Evolutionary conservation across 2,888 invertebrate genomes (phyloP), one percentile per base, ranked within the genome.

Genomic region (Proisotoma minuta): DNA sequence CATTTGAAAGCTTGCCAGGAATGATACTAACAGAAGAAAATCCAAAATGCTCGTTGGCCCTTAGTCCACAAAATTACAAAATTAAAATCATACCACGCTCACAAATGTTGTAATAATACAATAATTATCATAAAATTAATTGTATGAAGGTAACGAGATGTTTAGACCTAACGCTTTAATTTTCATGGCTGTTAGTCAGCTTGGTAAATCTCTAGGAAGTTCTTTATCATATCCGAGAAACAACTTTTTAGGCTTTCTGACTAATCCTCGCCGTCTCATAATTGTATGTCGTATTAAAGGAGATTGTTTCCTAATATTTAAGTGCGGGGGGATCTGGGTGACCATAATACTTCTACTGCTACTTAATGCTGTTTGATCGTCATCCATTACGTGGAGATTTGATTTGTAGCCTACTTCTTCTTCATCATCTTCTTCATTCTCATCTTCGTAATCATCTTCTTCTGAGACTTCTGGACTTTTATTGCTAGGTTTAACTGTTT

Each of bases 321-420:
- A 34, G 15, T 34, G 34, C 15, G 15, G 34, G 15, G 34, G 34
- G 15, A 10, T 34, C 15, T 34, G 34, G 8, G 8, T 8, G 8
- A 10, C 15, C 34, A 34, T 34, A 34, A 10, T 15, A 15, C 8
- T 15, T 10, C 34, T 34, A 8, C 15, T 15, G 8, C 8, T 34
- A 10, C 15, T 34, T 8, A 10, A 34, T 34, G 34, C 34, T 34
- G 8, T 34, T 10, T 34, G 8, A 10, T 10, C 34, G 15, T 34
- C 34, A 34, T 34, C 34, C 8, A 34, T 34, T n/a, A n/a, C n/a
- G n/a, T n/a, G n/a, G n/a, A n/a, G n/a, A n/a, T n/a, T n/a, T n/a
- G n/a, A n/a, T n/a, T n/a, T n/a, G 1, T 63, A 52, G 18, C 40
- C 61, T 12, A 60, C 59, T n/a, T 63, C 63, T 4, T 59, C 59